These are phyloP conservation scores for Lutra lutra DNA, from an alignment of 2,797 vertebrate species.

Conservation along the genomic window DNA sequence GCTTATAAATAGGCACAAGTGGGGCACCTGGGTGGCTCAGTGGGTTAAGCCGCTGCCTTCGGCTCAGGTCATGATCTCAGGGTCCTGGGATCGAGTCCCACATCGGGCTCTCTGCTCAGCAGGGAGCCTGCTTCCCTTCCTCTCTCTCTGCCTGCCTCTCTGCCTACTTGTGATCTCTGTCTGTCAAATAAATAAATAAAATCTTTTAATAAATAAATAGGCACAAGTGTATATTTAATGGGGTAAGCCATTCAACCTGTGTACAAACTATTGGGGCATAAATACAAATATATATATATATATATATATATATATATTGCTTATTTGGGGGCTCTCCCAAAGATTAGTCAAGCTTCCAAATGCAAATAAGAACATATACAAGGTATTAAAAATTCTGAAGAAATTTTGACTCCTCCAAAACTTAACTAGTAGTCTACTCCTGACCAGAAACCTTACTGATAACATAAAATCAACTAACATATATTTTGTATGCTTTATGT, in stretches of 20 bases:
- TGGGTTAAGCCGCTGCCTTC: too few species aligned
- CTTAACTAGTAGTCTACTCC: background rate
- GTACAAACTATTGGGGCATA: background rate
- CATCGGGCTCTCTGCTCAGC: too few species aligned
- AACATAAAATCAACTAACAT: background rate
- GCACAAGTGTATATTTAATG: conserved; percentile 57
- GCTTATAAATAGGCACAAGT: conserved; percentile 55
- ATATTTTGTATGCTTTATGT: background rate
- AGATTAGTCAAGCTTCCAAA: background rate
- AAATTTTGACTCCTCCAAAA: background rate
- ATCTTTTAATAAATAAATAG: too few species aligned
- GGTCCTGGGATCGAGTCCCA: too few species aligned
- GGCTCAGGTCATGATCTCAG: too few species aligned
- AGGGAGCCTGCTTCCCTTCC: too few species aligned
- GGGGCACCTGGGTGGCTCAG: too few species aligned
- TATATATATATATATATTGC: background rate
- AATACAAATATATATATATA: background rate
- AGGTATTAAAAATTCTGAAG: background rate
- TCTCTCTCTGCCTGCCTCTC: too few species aligned
- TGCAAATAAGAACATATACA: background rate
- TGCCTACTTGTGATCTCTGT: too few species aligned
- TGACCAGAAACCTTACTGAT: background rate
- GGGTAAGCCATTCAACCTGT: conserved; percentile 13
- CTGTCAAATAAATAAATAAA: too few species aligned
- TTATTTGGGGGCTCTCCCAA: background rate